phyloP scores from a whole-genome alignment of 2,888 invertebrate species.

The Odontomyia ornata region DNA sequence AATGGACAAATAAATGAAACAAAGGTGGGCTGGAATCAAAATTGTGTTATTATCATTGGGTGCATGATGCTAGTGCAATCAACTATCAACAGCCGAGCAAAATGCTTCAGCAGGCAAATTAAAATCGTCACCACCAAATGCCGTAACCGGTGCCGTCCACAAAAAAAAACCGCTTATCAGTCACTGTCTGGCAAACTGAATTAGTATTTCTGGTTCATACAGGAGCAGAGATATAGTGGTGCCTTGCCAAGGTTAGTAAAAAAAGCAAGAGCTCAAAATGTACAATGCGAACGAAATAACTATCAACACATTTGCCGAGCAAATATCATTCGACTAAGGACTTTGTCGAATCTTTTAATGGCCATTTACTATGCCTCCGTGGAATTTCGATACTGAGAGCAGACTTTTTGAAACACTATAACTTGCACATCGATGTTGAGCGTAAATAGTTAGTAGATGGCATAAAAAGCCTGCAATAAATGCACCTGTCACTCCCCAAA shows the following conservation, averaged over 20 bases:
- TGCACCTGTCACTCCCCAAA: not conserved
- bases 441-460: conserved; percentile 6
- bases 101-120: conserved; percentile 7
- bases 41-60: conserved; percentile 31
- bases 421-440: conserved; percentile 40
- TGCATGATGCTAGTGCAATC: conserved; percentile 1
- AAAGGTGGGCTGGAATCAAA: not conserved
- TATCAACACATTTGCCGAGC: conserved; percentile 1
- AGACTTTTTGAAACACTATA: conserved; percentile 44
- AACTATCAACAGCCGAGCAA: conserved; percentile 3
- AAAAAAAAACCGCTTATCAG: not conserved
- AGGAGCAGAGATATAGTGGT: not conserved
- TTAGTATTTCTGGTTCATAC: not conserved
- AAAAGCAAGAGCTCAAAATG: not conserved
- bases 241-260: not conserved
- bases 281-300: conserved; percentile 12
- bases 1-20: not conserved
- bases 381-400: conserved; percentile 27
- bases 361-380: conserved; percentile 10
- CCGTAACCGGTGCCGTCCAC: not conserved
- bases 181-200: not conserved
- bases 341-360: conserved; percentile 11
- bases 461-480: not conserved
- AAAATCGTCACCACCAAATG: conserved; percentile 19
- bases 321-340: not conserved